Evolutionary conservation across 2,888 invertebrate genomes (phyloP), one percentile per base, ranked within the genome.

Genomic region (Lithosia quadra): DNA sequence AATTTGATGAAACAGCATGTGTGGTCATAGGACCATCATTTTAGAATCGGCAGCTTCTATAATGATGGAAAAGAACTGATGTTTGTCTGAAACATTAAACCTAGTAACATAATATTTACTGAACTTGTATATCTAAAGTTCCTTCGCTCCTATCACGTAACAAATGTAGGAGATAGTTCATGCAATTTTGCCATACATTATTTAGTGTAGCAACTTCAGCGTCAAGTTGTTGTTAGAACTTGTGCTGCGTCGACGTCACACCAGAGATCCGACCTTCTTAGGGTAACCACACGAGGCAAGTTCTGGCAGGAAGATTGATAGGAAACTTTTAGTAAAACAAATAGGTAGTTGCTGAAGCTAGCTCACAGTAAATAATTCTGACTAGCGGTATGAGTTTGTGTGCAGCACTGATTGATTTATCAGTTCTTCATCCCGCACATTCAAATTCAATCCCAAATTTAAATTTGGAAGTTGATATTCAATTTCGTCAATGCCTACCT

Each of bases 171-270:
- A 11, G 58, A n/a, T 43, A 28, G 28, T 28, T 33, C 58, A 49
- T 33, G 43, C 49, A 58, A 36, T 65, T 65, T 34, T 43, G 36
- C 33, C 9, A 57, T 39, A 33, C 39, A 64, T 57, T 65, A 65
- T 13, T 64, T 43, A 58, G 57, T 58, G 39, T 43, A 65, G 43
- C 10, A 65, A 58, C 33, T 65, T 58, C 10, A 58, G 22, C 58
- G 15, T 59, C 9, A 33, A 65, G 43, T 65, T 65, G 24, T n/a
- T 28, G 43, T 58, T 57, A 58, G 21, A 58, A 58, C 65, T 65
- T 58, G 43, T 58, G 34, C 58, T 9, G 57, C 39, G 28, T 21
- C 58, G 28, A 9, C 43, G 1, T 24, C 22, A 58, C 58, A 21
- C 34, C 21, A 36, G 13, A 36, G 21, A 43, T 59, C 7, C 21